A percentile compares a stretch with the other conserved stretches of the same genome.
These are phyloP conservation scores for Amphipoea lucens DNA, from an alignment of 2,888 invertebrate species.

Conservation along the genomic window DNA sequence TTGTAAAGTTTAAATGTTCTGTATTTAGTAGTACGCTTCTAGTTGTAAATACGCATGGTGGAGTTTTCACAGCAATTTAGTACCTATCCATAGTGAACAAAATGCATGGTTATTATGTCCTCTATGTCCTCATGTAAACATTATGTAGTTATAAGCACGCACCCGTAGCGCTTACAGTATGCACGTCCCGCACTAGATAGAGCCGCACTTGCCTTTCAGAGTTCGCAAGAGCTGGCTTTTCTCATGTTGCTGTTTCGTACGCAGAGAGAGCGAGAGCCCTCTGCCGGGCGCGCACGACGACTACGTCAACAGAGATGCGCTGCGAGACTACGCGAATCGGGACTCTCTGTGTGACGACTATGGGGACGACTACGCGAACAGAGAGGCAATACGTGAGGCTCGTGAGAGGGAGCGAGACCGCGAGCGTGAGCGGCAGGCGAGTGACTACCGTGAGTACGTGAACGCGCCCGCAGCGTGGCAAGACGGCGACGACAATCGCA, in stretches of 20 bases:
- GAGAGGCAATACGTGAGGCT: slow-evolving; percentile 89
- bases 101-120: slow-evolving; percentile 32
- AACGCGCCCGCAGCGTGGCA: slow-evolving; percentile 86
- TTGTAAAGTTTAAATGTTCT: slow-evolving; percentile 16
- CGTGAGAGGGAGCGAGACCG: slow-evolving; percentile 83
- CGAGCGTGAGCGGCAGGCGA: slow-evolving; percentile 78
- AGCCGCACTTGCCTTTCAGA: slow-evolving; percentile 83
- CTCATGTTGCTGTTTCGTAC: slow-evolving; percentile 89
- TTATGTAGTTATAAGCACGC: slow-evolving; percentile 52
- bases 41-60: slow-evolving; percentile 30
- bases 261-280: slow-evolving; percentile 89
- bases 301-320: slow-evolving; percentile 87
- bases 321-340: slow-evolving; percentile 86
- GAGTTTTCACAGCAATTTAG: neutral
- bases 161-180: slow-evolving; percentile 65
- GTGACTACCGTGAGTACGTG: slow-evolving; percentile 88
- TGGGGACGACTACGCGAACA: slow-evolving; percentile 88
- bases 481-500: slow-evolving; percentile 84
- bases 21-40: neutral
- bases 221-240: slow-evolving; percentile 84
- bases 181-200: slow-evolving; percentile 80
- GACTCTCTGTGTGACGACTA: slow-evolving; percentile 88
- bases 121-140: slow-evolving; percentile 2
- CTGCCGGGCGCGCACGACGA: slow-evolving; percentile 84
- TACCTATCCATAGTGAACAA: neutral